phyloP scores from a whole-genome alignment of 2,888 invertebrate genomes.

The Emmelina monodactyla region DNA sequence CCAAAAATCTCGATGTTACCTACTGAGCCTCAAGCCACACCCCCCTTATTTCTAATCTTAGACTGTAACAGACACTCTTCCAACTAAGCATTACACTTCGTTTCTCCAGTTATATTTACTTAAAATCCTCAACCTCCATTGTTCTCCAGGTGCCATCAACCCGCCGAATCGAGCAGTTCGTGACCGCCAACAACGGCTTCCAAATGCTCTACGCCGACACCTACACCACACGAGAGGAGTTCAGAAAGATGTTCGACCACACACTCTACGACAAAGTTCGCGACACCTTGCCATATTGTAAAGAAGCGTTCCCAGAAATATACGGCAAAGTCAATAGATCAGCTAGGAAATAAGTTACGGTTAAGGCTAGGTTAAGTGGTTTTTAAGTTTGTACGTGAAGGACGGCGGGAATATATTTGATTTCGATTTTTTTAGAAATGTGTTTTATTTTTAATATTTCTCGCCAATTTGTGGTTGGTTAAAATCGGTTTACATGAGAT shows the following conservation, averaged over 20 bases:
- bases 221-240: constrained; percentile 76
- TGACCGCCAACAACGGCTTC: constrained; percentile 72
- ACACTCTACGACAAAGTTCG: constrained; percentile 74
- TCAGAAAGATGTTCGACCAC: constrained; percentile 82
- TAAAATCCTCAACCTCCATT: not conserved
- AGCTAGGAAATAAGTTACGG: constrained; percentile 48
- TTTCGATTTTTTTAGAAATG: no score
- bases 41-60: no score
- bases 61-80: no score
- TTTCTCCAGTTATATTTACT: not conserved
- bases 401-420: no score
- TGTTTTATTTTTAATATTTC: no score
- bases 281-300: constrained; percentile 61
- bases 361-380: not conserved
- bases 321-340: constrained; percentile 76
- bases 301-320: constrained; percentile 79
- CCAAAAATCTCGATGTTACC: no score
- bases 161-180: constrained; percentile 74
- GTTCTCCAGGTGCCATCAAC: constrained; percentile 61
- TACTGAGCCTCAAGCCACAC: no score
- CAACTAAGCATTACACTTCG: not conserved
- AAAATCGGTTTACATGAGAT: no score
- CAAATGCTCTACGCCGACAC: constrained; percentile 89
- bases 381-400: no score
- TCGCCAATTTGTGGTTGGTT: no score